Conservation (phyloP, 2,113 vertebrate species). For the Corydoras maculifer region DNA sequence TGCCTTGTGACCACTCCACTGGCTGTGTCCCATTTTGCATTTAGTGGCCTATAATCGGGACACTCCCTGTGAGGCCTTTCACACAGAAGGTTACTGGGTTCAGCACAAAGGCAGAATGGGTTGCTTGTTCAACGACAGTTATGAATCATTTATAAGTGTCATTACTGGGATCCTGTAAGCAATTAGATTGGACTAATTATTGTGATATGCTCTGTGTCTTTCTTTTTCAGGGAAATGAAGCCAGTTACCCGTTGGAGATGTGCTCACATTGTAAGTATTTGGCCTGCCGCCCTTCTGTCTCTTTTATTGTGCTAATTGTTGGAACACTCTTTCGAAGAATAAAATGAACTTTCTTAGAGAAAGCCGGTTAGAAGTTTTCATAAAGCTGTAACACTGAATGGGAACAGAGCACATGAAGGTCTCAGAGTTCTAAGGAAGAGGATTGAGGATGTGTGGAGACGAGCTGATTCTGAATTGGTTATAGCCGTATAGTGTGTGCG, state of each 20-base stretch:
- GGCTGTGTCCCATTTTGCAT: conserved; percentile 3
- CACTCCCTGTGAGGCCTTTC: neutral
- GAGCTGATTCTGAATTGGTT: conserved; percentile 15
- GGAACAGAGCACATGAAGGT: no score
- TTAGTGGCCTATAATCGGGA: neutral
- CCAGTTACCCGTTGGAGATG: conserved; percentile 96
- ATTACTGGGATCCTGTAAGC: neutral
- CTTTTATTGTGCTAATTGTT: no score
- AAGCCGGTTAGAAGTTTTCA: no score
- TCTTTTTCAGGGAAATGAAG: conserved; percentile 86
- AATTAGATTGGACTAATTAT: neutral
- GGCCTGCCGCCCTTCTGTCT: neutral
- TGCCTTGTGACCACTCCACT: neutral
- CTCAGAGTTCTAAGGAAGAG: no score
- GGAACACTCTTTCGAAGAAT: no score
- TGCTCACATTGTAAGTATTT: conserved; percentile 92
- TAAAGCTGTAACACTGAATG: no score
- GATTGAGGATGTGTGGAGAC: neutral
- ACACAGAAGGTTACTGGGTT: neutral
- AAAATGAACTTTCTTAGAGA: no score
- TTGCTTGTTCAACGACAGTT: neutral
- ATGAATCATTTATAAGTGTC: neutral
- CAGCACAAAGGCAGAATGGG: neutral
- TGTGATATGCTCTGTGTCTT: conserved; percentile 21
- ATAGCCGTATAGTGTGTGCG: neutral